Conservation (phyloP, 92 coral and sea anemone species). For the Pocillopora meandrina region DNA sequence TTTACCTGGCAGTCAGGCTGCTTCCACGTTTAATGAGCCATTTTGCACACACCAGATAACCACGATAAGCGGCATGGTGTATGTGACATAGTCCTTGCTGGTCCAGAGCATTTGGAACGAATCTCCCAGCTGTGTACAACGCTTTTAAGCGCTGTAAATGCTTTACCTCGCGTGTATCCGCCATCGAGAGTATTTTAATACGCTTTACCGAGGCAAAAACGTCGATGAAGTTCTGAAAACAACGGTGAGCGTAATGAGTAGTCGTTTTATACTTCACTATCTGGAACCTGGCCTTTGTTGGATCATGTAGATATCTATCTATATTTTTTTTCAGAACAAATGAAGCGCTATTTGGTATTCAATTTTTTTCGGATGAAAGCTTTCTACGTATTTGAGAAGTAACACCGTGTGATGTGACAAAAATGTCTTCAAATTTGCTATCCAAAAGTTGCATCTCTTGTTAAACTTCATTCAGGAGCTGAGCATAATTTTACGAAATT, state of each 20-base stretch:
- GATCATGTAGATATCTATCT: neutral
- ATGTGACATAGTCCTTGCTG: conserved; percentile 74
- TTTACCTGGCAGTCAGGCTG: conserved; percentile 64
- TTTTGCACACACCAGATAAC: conserved; percentile 72
- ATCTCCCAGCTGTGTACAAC: conserved; percentile 55
- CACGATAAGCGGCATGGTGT: conserved; percentile 73
- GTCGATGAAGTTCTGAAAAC: neutral
- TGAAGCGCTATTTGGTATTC: neutral
- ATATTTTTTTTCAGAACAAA: neutral
- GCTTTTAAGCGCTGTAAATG: conserved; percentile 81
- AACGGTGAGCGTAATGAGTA: neutral
- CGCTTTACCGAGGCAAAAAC: neutral
- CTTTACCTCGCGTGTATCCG: conserved; percentile 50
- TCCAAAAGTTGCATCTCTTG: too few relatives aligned
- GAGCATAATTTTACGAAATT: neutral
- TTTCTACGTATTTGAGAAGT: neutral
- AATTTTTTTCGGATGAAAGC: neutral
- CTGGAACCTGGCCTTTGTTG: too few relatives aligned
- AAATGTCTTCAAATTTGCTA: too few relatives aligned
- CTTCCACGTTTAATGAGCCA: conserved; percentile 87
- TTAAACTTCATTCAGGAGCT: too few relatives aligned
- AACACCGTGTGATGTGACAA: too few relatives aligned
- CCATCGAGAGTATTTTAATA: conserved; percentile 14
- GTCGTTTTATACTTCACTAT: neutral
- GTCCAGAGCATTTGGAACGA: conserved; percentile 61